Evolutionary conservation across 2,888 invertebrate species (phyloP).

Genomic region (Rotaria macrura): DNA sequence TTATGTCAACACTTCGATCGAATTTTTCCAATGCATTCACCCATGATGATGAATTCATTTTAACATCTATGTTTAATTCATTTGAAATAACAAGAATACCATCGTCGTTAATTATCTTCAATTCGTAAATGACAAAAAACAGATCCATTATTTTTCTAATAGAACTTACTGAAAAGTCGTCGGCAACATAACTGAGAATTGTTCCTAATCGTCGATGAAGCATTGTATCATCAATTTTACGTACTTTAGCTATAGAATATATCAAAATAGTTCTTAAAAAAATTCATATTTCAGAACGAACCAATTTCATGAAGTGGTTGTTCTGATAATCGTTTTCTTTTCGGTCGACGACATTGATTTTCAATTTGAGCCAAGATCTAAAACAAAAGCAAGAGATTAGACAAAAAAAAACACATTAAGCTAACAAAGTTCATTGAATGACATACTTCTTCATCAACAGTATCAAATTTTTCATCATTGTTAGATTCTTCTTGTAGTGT

Average conservation of each 20-base stretch:
- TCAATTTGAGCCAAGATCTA: constrained; percentile 20
- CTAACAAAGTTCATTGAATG: not conserved
- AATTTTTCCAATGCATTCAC: not conserved
- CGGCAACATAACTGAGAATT: not conserved
- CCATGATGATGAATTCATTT: not conserved
- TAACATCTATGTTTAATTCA: not conserved
- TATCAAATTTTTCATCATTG: not conserved
- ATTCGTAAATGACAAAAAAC: too few species aligned
- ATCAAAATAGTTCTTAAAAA: not conserved
- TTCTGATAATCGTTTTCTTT: not conserved
- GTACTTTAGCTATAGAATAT: not conserved
- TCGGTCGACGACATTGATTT: not conserved
- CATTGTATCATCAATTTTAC: not conserved
- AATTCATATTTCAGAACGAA: not conserved
- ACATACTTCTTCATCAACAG: not conserved
- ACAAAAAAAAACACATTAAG: not conserved
- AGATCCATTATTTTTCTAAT: too few species aligned
- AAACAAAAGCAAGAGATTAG: too few species aligned
- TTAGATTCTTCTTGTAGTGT: not conserved
- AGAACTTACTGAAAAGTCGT: not conserved
- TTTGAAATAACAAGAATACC: not conserved
- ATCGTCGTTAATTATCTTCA: not conserved
- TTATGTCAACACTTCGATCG: not conserved
- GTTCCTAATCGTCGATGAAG: constrained; percentile 10
- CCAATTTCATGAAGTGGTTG: not conserved